These are phyloP conservation scores for Ceratina japonica DNA, from an alignment of 1,140 invertebrate genomes.

Conservation along the genomic window DNA sequence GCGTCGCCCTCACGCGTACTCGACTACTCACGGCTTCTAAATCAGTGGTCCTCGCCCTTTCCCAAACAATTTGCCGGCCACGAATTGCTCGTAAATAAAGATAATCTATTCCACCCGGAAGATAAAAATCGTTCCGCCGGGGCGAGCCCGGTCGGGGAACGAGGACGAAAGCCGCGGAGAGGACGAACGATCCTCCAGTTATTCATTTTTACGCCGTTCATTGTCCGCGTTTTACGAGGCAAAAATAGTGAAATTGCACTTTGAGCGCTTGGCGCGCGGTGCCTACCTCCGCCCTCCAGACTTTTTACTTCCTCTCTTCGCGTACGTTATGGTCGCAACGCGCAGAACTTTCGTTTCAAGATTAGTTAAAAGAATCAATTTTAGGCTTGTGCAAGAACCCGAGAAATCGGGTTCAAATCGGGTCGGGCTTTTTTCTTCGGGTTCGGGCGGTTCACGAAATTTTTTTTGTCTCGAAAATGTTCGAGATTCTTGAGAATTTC, in stretches of 20 bases:
- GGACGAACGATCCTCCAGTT: slow-evolving; percentile 73
- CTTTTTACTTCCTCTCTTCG: slow-evolving; percentile 28
- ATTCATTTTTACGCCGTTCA: slow-evolving; percentile 78
- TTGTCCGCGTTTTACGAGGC: slow-evolving; percentile 78
- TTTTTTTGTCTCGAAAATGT: too few relatives aligned
- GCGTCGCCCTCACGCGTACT: slow-evolving; percentile 60
- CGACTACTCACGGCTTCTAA: slow-evolving; percentile 79
- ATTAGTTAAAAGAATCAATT: background rate
- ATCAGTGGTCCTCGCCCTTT: slow-evolving; percentile 74
- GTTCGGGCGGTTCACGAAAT: too few relatives aligned
- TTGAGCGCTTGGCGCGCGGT: slow-evolving; percentile 64
- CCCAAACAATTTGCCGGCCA: slow-evolving; percentile 78
- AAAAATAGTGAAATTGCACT: slow-evolving; percentile 79
- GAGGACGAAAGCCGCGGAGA: slow-evolving; percentile 16
- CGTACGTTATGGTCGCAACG: background rate
- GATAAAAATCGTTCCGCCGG: slow-evolving; percentile 73
- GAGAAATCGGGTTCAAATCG: too few relatives aligned
- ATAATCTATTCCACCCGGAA: slow-evolving; percentile 80
- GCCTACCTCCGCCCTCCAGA: slow-evolving; percentile 20
- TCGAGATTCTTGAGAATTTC: too few relatives aligned
- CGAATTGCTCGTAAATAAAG: slow-evolving; percentile 80
- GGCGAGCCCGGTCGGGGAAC: background rate
- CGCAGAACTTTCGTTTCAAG: background rate
- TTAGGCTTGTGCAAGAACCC: too few relatives aligned
- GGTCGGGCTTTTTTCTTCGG: too few relatives aligned